Evolutionary conservation across 1,140 invertebrate species (phyloP).

Genomic region (Magallana gigas): DNA sequence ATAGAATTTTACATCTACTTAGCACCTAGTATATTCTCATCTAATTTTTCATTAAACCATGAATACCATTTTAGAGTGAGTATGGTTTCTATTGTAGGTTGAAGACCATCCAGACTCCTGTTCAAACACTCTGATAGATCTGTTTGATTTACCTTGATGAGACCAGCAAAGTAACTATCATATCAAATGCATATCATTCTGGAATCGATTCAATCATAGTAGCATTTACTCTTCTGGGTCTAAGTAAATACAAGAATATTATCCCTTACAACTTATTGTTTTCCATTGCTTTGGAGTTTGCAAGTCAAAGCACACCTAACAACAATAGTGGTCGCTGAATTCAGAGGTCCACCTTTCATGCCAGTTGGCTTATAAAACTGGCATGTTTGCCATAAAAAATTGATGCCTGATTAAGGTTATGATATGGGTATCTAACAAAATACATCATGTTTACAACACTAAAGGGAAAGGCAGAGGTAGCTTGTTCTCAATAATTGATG

Average conservation of each 20-base stretch:
- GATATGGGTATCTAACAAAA: slow-evolving; percentile 36
- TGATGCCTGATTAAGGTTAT: slow-evolving; percentile 36
- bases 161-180: not conserved
- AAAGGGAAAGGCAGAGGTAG: not conserved
- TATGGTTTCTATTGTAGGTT: too few relatives aligned
- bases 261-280: not conserved
- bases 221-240: not conserved
- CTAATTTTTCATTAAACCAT: too few relatives aligned
- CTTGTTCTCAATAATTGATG: slow-evolving; percentile 26
- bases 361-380: slow-evolving; percentile 26
- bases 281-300: slow-evolving; percentile 12
- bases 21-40: too few relatives aligned
- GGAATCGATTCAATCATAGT: slow-evolving; percentile 7
- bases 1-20: too few relatives aligned
- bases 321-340: not conserved
- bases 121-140: not conserved
- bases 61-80: too few relatives aligned
- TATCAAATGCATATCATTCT: slow-evolving; percentile 15
- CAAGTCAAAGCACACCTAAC: not conserved
- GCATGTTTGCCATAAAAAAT: slow-evolving; percentile 29
- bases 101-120: not conserved
- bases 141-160: slow-evolving; percentile 3
- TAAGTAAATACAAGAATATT: slow-evolving; percentile 22
- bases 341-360: not conserved
- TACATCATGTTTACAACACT: slow-evolving; percentile 28